Conservation (phyloP, 2,113 vertebrate genomes). For the Ailurus styani region DNA sequence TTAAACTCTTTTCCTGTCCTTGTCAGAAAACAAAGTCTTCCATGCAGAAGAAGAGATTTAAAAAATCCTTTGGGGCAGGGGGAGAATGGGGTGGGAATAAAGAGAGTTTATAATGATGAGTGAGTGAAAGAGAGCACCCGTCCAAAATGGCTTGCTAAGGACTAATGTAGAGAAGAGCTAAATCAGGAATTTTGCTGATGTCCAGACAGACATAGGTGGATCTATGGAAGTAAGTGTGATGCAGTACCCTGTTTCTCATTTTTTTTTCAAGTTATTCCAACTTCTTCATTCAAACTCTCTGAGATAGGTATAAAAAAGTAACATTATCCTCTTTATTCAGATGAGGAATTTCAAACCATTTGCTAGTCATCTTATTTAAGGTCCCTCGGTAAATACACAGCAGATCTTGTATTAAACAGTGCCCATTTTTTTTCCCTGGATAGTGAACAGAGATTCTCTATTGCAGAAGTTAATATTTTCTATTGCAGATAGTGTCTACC, state of each 20-base stretch:
- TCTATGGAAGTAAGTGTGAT: not conserved
- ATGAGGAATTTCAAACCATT: not conserved
- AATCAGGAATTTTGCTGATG: not conserved
- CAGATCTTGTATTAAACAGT: not conserved
- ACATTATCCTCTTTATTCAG: not conserved
- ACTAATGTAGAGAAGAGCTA: not conserved
- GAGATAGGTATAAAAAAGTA: not conserved
- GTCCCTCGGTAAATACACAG: not conserved
- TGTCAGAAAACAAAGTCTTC: not conserved
- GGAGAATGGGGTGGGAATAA: fast-evolving
- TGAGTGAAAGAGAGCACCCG: not conserved
- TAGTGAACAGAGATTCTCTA: not conserved
- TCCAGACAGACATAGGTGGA: not conserved
- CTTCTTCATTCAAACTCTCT: not conserved
- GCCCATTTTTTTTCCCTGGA: not conserved
- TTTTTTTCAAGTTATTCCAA: not conserved
- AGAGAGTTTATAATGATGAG: not conserved
- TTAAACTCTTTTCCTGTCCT: not conserved
- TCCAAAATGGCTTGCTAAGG: not conserved
- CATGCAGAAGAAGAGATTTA: not conserved
- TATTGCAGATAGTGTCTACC: not conserved
- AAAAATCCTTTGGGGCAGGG: not conserved
- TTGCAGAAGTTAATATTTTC: not conserved
- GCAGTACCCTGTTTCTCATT: not conserved
- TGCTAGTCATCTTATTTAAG: not conserved